Conservation (phyloP, 1,140 invertebrate genomes). For the Cyphomyrmex costatus region DNA sequence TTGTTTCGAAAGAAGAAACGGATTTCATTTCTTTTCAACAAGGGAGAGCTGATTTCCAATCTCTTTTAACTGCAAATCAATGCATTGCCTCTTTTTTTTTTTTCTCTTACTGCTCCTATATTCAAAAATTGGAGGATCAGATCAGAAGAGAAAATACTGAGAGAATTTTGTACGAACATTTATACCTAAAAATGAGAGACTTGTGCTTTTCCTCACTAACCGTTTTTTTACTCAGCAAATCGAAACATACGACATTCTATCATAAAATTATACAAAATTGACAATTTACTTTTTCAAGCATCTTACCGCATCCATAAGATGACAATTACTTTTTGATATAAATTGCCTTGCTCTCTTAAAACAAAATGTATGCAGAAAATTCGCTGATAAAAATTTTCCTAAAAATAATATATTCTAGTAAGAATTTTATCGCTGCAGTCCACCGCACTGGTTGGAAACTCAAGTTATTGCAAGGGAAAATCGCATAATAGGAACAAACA, state of each 20-base stretch:
- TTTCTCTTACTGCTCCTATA: background rate
- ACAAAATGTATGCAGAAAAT: background rate
- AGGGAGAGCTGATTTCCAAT: slow-evolving; percentile 56
- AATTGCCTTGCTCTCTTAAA: background rate
- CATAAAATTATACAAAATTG: background rate
- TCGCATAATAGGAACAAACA: background rate
- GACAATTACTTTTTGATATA: slow-evolving; percentile 2
- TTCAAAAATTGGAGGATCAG: slow-evolving; percentile 29
- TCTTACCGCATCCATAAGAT: background rate
- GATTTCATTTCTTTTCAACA: slow-evolving; percentile 51
- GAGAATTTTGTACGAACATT: slow-evolving; percentile 24
- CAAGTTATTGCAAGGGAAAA: slow-evolving; percentile 36
- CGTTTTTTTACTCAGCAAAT: background rate
- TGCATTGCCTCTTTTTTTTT: slow-evolving; percentile 26
- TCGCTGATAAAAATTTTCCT: background rate
- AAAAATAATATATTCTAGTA: slow-evolving; percentile 29
- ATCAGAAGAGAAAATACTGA: slow-evolving; percentile 22
- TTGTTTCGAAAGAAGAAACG: slow-evolving; percentile 26
- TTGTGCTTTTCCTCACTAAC: background rate
- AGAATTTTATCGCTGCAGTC: slow-evolving; percentile 34
- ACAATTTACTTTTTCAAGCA: background rate
- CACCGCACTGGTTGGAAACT: background rate
- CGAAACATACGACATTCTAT: slow-evolving; percentile 30
- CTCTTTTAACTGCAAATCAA: slow-evolving; percentile 50
- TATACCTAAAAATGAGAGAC: slow-evolving; percentile 1